Evolutionary conservation across 2,797 vertebrate genomes (phyloP), one percentile per base, ranked within the genome.

Genomic region (Emys orbicularis): DNA sequence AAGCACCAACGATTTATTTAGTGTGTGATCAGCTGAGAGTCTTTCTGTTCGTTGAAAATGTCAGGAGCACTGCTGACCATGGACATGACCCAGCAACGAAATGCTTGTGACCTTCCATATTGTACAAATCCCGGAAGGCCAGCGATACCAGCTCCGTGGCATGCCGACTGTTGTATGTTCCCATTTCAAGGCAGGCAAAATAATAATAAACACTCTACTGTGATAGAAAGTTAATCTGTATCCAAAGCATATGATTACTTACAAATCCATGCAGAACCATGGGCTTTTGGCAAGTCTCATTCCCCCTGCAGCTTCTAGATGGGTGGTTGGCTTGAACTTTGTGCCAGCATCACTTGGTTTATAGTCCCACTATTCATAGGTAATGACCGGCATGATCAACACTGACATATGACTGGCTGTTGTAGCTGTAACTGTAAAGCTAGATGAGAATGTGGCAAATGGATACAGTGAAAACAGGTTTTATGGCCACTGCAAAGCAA

Each of bases 21-120:
- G 25, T 86, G 0, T 59, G 23, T 23, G 56, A 41, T 59, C 76
- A 88, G 52, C 13, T 68, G 0, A 25, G 8, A 5, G 68, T 65
- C 18, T 65, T 65, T n/a, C 61, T 18, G 61, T 41, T 41, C n/a
- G 10, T 72, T 72, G n/a, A 37, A 37, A 68, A 37, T 65, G 18
- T 37, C 65, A 68, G n/a, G 19, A 72, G n/a, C n/a, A 10, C 37
- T 23, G n/a, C n/a, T 21, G n/a, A 23, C n/a, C 5, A 2, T 23
- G n/a, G n/a, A 72, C 21, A 23, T 23, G 65, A 10, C 5, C 37
- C 37, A 41, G 68, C 19, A 41, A 25, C 41, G n/a, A 81, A 72
- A 2, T 0, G 0, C 1, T 0, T 12, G 74, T 86, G 86, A 85
- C 74, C 47, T n/a, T 50, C 15, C 0, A 0, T 7, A 1, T 34